Base-by-base conservation (phyloP, 2,888 invertebrate species). In the Gastracanthus pulcherrimus region DNA sequence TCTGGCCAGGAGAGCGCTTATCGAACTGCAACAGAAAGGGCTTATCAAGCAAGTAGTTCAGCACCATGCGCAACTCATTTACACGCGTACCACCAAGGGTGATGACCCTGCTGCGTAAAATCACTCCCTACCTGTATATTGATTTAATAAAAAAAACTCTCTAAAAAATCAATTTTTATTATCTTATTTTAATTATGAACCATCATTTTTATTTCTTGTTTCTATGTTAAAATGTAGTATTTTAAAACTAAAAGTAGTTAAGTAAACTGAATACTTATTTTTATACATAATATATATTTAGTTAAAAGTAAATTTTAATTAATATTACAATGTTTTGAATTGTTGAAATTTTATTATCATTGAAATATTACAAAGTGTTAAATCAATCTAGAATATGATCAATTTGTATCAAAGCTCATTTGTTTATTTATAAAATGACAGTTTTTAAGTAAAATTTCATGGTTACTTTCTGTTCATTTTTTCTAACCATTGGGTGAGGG, bases 11-110 rank as follows among this genome's bases (percentile, higher is more conserved):
- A 94, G 97, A 90, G 99, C 98, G 76, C 94, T 99, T 78, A 95
- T 97, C 84, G 99, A 99, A 93, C 95, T 99, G 79, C 95, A 97
- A 91, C 95, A 96, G 88, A 98, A 98, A 94, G 98, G 98, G 90
- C 93, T 98, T 89, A 99, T 99, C 91, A 97, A 96, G 91, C 97
- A 97, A 92, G 98, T 99, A 85, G 97, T 98, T 82, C 97, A 98
- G 92, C 99, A 99, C 92, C 97, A 97, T 92, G 97, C 98, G 74
- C 99, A 99, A 93, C 94, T 98, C 85, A 99, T 99, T 92, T 99
- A 98, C 94, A 99, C 99, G 41, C 94, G 99, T 91, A 96, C 98
- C 80, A 98, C 98, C 62, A 98, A 98, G 94, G 97, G 96, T 88
- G 98, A 98, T 91, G 98, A 98, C 91, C 95, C 95, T 83, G 95